Base-by-base conservation (phyloP, 2,888 invertebrate species). In the Odontocerum albicorne region DNA sequence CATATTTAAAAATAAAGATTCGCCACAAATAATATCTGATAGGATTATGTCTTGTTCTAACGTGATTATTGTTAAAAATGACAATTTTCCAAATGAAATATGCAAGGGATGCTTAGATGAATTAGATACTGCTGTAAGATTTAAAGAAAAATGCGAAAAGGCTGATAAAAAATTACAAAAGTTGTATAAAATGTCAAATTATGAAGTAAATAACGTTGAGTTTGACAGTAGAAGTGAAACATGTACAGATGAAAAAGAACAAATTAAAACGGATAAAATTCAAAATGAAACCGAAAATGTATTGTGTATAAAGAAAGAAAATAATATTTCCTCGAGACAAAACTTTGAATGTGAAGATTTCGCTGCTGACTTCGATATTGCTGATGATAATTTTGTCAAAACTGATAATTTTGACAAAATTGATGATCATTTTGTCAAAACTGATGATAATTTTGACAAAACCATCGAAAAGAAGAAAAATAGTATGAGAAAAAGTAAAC, bases 101-200 rank as follows among this genome's bases (percentile, higher is more conserved):
- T 59, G 59, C 21, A 17, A 17, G 8, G 13, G 35, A 16, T 59
- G 59, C 32, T 17, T 54, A 10, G 3, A 13, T 15, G 59, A 59
- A 40, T 40, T 59, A 6, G 45, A 56, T 8, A 43, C 42, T 8
- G 43, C 56, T 1, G 31, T 33, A 2, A 39, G 43, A 31, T 59
- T 59, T 13, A 59, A 56, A 54, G 22, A 43, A 8, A 59, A 54
- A 54, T 42, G 52, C 35, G 53, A 53, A 46, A 15, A 46, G 12
- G 53, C 59, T 12, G 56, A 59, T 8, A 17, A 32, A 13, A 19
- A 44, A 16, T 38, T 59, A 16, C 53, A 43, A 55, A 16, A 15
- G 42, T 7, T 31, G 6, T 10, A 7, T 10, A 39, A 20, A n/a
- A 19, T n/a, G 16, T 12, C 16, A 16, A 15, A 15, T 4, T 15